Percentiles rank a stretch among this genome's conserved stretches.
These are phyloP conservation scores for Drosophila serrata DNA, from an alignment of 1,140 invertebrate genomes.

Conservation along the genomic window DNA sequence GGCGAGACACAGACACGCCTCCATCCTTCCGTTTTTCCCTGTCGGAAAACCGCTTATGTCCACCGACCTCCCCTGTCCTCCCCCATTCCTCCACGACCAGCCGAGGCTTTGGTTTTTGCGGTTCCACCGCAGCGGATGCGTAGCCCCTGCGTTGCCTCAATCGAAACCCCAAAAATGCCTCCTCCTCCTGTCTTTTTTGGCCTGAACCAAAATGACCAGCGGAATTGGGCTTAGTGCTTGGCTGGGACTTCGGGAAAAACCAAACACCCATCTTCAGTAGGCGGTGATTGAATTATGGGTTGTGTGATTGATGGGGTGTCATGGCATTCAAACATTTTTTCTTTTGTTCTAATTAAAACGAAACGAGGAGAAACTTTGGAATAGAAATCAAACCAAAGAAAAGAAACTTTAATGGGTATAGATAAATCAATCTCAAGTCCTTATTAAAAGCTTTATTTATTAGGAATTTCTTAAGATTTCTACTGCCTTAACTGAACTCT, in stretches of 20 bases:
- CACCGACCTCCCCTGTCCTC: neutral
- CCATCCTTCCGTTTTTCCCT: neutral
- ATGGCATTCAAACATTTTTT: neutral
- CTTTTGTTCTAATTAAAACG: neutral
- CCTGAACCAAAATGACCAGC: slow-evolving; percentile 19
- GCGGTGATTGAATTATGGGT: slow-evolving; percentile 41
- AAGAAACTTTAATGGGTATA: neutral
- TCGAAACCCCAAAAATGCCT: slow-evolving; percentile 11
- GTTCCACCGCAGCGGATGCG: slow-evolving; percentile 75
- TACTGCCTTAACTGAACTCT: neutral
- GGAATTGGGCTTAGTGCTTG: slow-evolving; percentile 23
- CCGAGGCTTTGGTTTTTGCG: slow-evolving; percentile 84
- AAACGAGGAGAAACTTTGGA: neutral
- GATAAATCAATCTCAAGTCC: neutral
- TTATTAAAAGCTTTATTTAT: too few relatives aligned
- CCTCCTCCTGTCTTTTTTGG: neutral
- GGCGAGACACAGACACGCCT: slow-evolving; percentile 25
- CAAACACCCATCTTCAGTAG: neutral
- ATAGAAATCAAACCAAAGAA: neutral
- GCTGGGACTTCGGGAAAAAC: neutral
- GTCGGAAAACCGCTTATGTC: slow-evolving; percentile 30
- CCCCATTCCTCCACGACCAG: slow-evolving; percentile 23
- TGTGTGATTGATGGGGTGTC: slow-evolving; percentile 21
- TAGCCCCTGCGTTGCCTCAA: slow-evolving; percentile 4
- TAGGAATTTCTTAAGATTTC: neutral